Evolutionary conservation across 2,888 invertebrate species (phyloP).

Genomic region (Scaeva pyrastri): DNA sequence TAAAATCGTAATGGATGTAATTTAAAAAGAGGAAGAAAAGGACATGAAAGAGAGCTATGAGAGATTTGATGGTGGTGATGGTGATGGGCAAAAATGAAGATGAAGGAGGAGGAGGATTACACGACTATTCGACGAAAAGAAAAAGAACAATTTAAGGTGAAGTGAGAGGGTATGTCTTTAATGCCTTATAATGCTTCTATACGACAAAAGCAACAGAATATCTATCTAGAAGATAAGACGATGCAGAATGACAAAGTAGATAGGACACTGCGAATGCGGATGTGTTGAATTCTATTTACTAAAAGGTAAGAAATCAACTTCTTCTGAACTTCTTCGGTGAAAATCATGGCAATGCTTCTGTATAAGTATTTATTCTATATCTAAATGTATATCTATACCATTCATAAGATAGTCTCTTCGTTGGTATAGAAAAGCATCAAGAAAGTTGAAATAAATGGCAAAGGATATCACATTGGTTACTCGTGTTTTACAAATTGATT

Average conservation of each 20-base stretch:
- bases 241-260: conserved; percentile 50
- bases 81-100: not conserved
- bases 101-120: not conserved
- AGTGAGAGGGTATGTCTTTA: not conserved
- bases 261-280: conserved; percentile 46
- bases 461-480: conserved; percentile 38
- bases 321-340: not conserved
- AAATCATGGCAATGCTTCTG: too few species aligned
- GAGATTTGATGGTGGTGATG: too few species aligned
- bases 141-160: not conserved
- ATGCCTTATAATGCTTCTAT: conserved; percentile 15
- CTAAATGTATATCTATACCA: too few species aligned
- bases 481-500: conserved; percentile 41
- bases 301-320: conserved; percentile 53
- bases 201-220: conserved; percentile 10
- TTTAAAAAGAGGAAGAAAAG: conserved; percentile 49
- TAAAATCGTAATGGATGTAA: conserved; percentile 69
- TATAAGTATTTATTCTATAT: too few species aligned
- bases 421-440: not conserved
- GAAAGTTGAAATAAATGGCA: conserved; percentile 26
- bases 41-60: conserved; percentile 12
- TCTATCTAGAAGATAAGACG: not conserved
- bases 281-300: conserved; percentile 47
- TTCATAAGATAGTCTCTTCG: too few species aligned
- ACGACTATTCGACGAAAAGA: too few species aligned